These are phyloP conservation scores for Hemitrygon akajei DNA, from an alignment of 2,797 vertebrate species.

Conservation along the genomic window DNA sequence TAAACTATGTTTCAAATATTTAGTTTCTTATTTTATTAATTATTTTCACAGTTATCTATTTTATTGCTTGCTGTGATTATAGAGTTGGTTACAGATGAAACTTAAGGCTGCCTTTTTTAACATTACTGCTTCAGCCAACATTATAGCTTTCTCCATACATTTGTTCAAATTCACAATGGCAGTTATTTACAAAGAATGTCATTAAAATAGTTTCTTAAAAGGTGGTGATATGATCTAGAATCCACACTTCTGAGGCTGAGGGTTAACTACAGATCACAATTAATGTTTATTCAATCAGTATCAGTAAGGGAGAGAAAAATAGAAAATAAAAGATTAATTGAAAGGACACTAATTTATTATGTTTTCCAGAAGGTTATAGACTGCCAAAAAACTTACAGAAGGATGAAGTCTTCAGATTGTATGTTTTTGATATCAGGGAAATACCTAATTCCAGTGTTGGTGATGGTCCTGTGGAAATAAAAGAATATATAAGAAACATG, in stretches of 20 bases:
- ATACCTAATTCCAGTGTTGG: slow-evolving; percentile 23
- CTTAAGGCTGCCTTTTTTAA: background rate
- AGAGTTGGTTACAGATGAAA: background rate
- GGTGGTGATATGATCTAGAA: background rate
- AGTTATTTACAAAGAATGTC: background rate
- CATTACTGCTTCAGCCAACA: background rate
- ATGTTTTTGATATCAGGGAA: slow-evolving; percentile 27
- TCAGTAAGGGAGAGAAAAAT: background rate
- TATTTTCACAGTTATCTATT: background rate
- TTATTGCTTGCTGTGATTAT: background rate
- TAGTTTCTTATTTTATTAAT: background rate
- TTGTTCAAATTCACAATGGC: background rate
- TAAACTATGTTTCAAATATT: background rate
- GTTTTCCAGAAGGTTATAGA: background rate
- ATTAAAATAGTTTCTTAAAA: background rate
- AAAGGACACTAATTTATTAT: background rate
- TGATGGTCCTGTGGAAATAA: slow-evolving; percentile 6
- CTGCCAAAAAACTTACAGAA: slow-evolving; percentile 21
- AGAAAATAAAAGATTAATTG: background rate
- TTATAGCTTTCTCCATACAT: background rate
- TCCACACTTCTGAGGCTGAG: background rate
- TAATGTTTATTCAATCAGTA: background rate
- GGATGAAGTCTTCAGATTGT: slow-evolving; percentile 23
- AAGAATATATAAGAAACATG: background rate
- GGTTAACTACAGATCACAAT: background rate